These are phyloP conservation scores for Neopelma chrysocephalum DNA, from an alignment of 2,797 vertebrate genomes.

Conservation along the genomic window DNA sequence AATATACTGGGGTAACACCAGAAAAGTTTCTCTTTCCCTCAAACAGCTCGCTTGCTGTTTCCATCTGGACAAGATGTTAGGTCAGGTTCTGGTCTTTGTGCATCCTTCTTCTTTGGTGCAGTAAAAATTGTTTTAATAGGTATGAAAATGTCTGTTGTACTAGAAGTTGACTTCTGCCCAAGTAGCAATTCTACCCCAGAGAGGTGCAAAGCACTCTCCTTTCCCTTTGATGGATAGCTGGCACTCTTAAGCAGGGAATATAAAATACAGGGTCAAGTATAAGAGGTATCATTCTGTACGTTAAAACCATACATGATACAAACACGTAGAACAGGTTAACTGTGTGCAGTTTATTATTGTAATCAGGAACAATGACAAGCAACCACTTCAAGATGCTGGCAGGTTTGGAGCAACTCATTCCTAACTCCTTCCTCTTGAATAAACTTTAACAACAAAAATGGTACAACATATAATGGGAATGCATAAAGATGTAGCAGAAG, in stretches of 20 bases:
- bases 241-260: neutral
- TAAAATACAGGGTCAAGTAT: neutral
- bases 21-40: neutral
- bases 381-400: neutral
- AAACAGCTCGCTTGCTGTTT: neutral
- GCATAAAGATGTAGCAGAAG: neutral
- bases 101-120: neutral
- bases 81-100: neutral
- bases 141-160: neutral
- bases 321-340: neutral
- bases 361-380: neutral
- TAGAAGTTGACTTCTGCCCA: neutral
- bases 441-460: neutral
- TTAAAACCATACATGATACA: neutral
- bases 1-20: neutral
- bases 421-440: neutral
- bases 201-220: neutral
- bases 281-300: neutral
- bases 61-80: neutral
- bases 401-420: neutral
- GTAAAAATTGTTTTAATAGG: neutral
- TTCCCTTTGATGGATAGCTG: neutral
- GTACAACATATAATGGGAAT: neutral
- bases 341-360: neutral
- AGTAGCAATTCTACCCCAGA: neutral